A percentile compares a stretch with the other conserved stretches of the same genome.
phyloP scores from a whole-genome alignment of 2,888 invertebrate species.

The Amaurobius ferox region DNA sequence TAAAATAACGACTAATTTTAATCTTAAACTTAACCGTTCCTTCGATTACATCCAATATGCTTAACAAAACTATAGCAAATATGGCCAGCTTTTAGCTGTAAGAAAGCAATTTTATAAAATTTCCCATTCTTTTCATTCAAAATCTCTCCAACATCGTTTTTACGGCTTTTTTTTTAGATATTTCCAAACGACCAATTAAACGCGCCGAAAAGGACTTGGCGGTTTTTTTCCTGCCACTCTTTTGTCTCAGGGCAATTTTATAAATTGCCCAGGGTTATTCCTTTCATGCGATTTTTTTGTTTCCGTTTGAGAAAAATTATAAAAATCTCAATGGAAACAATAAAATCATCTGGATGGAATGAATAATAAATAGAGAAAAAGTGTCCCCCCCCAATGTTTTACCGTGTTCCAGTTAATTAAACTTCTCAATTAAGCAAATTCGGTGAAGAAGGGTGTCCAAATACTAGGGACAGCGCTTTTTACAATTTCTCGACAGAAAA shows the following conservation, averaged over 20 bases:
- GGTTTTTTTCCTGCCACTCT: constrained; percentile 30
- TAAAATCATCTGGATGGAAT: constrained; percentile 57
- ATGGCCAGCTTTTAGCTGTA: constrained; percentile 22
- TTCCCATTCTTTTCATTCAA: constrained; percentile 27
- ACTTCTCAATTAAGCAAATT: constrained; percentile 68
- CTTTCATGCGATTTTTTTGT: constrained; percentile 23
- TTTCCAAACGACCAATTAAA: constrained; percentile 68
- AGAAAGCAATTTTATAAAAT: constrained; percentile 47
- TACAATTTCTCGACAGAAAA: constrained; percentile 17
- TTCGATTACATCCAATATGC: constrained; percentile 25
- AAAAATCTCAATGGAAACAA: constrained; percentile 68
- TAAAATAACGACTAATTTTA: constrained; percentile 28
- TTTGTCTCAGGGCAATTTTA: constrained; percentile 65
- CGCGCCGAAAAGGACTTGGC: constrained; percentile 50
- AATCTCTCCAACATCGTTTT: constrained; percentile 22
- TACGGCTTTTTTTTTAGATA: constrained; percentile 20
- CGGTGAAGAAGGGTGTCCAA: constrained; percentile 39
- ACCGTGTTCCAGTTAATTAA: constrained; percentile 59
- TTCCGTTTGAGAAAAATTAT: constrained; percentile 49
- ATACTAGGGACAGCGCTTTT: constrained; percentile 46
- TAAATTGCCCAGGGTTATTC: constrained; percentile 65
- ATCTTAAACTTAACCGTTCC: constrained; percentile 35
- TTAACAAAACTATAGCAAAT: constrained; percentile 49
- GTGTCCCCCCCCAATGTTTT: constrained; percentile 9
- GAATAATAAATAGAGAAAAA: constrained; percentile 45